A percentile compares a stretch with the other conserved stretches of the same genome.
Evolutionary conservation across 2,888 invertebrate species (phyloP).

Genomic region (Ophioninae sp.): DNA sequence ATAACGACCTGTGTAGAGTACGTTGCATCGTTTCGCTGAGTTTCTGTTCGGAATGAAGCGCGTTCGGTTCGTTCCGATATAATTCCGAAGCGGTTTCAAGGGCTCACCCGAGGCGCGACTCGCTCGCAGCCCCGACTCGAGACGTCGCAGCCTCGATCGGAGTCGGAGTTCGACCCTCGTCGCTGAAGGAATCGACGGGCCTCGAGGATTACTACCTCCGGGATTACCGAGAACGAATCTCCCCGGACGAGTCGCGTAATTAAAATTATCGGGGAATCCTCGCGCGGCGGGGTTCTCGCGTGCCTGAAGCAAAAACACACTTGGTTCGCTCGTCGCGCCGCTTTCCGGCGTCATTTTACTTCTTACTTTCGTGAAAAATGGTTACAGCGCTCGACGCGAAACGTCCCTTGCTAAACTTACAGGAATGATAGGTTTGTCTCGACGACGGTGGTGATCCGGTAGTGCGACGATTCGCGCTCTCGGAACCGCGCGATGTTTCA

Average conservation of each 20-base stretch:
- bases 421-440: constrained; percentile 13
- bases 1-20: constrained; percentile 14
- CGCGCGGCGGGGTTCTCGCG: neutral
- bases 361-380: constrained; percentile 10
- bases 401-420: neutral
- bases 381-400: constrained; percentile 11
- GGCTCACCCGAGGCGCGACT: too few relatives aligned
- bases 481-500: neutral
- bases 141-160: too few relatives aligned
- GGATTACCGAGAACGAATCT: too few relatives aligned
- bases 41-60: neutral
- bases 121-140: too few relatives aligned
- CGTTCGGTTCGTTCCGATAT: neutral
- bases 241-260: too few relatives aligned
- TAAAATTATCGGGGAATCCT: neutral
- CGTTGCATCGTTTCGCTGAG: neutral
- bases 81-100: neutral
- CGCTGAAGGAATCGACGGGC: too few relatives aligned
- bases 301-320: neutral
- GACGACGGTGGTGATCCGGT: constrained; percentile 1
- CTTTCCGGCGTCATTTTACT: constrained; percentile 4
- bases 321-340: neutral
- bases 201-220: too few relatives aligned
- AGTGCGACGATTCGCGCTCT: neutral
- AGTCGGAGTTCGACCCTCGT: too few relatives aligned